These are phyloP conservation scores for Meteorus cinctellus DNA, from an alignment of 2,888 invertebrate species.

Conservation along the genomic window DNA sequence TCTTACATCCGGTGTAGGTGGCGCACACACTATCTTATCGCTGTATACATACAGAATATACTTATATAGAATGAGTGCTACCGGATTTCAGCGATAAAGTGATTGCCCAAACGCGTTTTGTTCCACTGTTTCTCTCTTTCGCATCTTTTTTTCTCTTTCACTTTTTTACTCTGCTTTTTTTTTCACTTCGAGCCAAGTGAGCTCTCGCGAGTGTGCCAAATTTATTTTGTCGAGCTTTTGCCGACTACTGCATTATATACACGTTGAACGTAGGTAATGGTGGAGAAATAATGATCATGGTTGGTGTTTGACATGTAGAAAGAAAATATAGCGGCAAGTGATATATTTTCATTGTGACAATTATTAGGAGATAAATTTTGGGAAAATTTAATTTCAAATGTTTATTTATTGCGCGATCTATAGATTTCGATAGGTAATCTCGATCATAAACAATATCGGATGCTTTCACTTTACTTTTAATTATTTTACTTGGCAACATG, in stretches of 20 bases:
- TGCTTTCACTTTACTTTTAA: too few relatives aligned
- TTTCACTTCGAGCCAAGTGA: slow-evolving; percentile 24
- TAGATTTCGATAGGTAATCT: not conserved
- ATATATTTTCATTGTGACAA: not conserved
- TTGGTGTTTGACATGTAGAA: slow-evolving; percentile 8
- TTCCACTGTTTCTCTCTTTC: not conserved
- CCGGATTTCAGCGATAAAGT: slow-evolving; percentile 33
- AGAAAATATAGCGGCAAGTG: not conserved
- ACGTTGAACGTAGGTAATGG: slow-evolving; percentile 1
- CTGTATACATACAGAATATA: not conserved
- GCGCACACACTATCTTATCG: too few relatives aligned
- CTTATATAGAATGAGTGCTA: not conserved
- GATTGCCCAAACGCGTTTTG: slow-evolving; percentile 20
- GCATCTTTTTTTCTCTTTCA: not conserved
- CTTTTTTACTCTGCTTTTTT: not conserved
- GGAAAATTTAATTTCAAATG: not conserved
- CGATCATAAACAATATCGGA: too few relatives aligned
- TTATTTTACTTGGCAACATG: too few relatives aligned
- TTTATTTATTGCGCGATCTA: not conserved
- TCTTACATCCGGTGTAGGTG: slow-evolving; percentile 28
- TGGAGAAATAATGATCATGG: slow-evolving; percentile 22
- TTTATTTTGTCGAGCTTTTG: slow-evolving; percentile 21
- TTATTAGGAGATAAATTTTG: not conserved
- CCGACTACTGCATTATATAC: slow-evolving; percentile 8
- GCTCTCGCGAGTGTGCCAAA: slow-evolving; percentile 29